Evolutionary conservation across 2,888 invertebrate species (phyloP).

Genomic region (Drepana falcataria): DNA sequence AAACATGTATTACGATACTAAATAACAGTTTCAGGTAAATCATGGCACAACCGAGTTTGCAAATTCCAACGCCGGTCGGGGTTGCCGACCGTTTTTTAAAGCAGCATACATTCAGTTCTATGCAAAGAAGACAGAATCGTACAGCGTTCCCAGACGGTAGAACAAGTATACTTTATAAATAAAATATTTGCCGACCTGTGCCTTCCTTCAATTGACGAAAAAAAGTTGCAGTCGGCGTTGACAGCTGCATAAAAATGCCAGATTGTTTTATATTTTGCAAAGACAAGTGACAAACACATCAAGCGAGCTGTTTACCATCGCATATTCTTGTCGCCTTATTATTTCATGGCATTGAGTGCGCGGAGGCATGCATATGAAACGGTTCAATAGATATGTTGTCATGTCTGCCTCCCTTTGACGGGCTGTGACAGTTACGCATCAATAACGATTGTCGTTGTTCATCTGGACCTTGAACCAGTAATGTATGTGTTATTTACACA

Average conservation of each 20-base stretch:
- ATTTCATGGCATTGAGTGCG: constrained; percentile 51
- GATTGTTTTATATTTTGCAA: constrained; percentile 14
- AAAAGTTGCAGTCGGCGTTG: constrained; percentile 16
- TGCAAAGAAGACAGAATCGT: not conserved
- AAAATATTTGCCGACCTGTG: constrained; percentile 5
- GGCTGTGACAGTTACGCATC: constrained; percentile 53
- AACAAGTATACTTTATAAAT: not conserved
- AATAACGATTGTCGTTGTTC: constrained; percentile 55
- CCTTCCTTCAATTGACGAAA: constrained; percentile 6
- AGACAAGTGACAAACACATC: constrained; percentile 39
- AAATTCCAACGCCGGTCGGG: not conserved
- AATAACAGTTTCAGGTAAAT: not conserved
- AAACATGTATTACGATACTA: not conserved
- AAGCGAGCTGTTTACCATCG: constrained; percentile 45
- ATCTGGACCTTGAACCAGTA: constrained; percentile 46
- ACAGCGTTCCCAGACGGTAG: not conserved
- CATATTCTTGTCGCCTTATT: constrained; percentile 55
- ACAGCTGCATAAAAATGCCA: constrained; percentile 27
- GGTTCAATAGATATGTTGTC: constrained; percentile 69
- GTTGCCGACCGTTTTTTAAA: not conserved
- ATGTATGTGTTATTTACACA: constrained; percentile 15
- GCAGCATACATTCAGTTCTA: not conserved
- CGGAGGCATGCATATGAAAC: constrained; percentile 66
- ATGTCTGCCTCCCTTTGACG: constrained; percentile 50
- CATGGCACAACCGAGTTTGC: not conserved